A percentile compares a stretch with the other conserved stretches of the same genome.
These are phyloP conservation scores for Echinometra lucunter DNA, from an alignment of 53 echinoderm and acorn worm genomes.

Conservation along the genomic window DNA sequence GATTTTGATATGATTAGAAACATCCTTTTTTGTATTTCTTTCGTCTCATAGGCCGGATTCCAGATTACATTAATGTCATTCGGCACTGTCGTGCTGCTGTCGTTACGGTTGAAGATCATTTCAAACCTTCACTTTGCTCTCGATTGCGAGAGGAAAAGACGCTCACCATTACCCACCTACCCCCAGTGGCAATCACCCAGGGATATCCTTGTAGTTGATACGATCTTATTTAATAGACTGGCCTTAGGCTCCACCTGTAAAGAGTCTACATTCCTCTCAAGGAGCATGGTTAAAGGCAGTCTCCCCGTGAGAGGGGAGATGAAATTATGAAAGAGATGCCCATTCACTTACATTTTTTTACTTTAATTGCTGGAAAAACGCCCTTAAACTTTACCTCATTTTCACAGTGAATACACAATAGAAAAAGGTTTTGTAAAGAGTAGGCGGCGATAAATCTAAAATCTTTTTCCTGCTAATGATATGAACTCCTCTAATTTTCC, in stretches of 20 bases:
- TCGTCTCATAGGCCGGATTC: neutral
- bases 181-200: neutral
- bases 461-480: neutral
- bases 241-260: neutral
- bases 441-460: neutral
- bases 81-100: neutral
- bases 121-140: neutral
- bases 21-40: neutral
- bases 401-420: too few relatives aligned
- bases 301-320: too few relatives aligned
- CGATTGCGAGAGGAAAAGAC: neutral
- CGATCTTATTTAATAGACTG: neutral
- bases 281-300: neutral
- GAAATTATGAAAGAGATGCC: too few relatives aligned
- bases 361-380: too few relatives aligned
- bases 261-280: neutral
- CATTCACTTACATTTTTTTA: too few relatives aligned
- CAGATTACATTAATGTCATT: neutral
- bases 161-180: neutral
- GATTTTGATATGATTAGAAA: neutral
- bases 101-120: neutral
- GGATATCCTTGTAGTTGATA: constrained; percentile 1
- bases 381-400: too few relatives aligned
- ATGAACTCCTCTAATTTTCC: neutral
- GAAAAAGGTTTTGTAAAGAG: neutral